Evolutionary conservation across 2,113 vertebrate species (phyloP).

Genomic region (Tringa solitaria): DNA sequence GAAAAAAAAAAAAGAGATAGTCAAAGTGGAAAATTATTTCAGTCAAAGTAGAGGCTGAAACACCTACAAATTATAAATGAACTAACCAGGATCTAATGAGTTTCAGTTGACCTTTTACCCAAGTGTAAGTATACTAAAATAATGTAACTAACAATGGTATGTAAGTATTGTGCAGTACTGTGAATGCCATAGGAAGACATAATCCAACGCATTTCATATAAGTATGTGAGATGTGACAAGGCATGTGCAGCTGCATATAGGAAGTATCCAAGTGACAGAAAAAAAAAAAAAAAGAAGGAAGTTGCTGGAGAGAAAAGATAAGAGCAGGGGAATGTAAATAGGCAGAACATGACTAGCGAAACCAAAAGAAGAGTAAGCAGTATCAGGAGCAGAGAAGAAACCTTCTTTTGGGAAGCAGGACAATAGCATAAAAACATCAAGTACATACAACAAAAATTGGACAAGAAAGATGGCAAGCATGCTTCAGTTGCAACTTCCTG

Average conservation of each 20-base stretch:
- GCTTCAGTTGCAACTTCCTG: not conserved
- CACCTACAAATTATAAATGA: not conserved
- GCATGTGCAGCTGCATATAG: not conserved
- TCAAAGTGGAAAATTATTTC: not conserved
- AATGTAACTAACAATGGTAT: not conserved
- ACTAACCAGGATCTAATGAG: not conserved
- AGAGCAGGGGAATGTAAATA: not conserved
- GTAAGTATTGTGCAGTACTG: not conserved
- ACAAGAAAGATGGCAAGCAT: not conserved
- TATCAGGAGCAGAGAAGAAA: not conserved
- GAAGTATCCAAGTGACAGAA: not conserved
- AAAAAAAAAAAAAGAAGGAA: not conserved
- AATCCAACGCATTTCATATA: not conserved
- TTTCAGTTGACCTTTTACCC: not conserved
- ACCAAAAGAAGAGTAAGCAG: not conserved
- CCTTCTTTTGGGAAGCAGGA: not conserved
- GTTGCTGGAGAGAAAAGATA: not conserved
- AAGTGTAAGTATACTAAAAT: not conserved
- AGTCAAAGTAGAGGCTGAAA: not conserved
- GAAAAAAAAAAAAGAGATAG: rapidly evolving
- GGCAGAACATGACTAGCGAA: not conserved
- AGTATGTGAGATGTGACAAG: not conserved
- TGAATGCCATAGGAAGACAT: not conserved
- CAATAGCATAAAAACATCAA: not conserved
- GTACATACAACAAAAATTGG: not conserved